phyloP scores from a whole-genome alignment of 2,797 vertebrate genomes.

The Paratrypauchen microcephalus region DNA sequence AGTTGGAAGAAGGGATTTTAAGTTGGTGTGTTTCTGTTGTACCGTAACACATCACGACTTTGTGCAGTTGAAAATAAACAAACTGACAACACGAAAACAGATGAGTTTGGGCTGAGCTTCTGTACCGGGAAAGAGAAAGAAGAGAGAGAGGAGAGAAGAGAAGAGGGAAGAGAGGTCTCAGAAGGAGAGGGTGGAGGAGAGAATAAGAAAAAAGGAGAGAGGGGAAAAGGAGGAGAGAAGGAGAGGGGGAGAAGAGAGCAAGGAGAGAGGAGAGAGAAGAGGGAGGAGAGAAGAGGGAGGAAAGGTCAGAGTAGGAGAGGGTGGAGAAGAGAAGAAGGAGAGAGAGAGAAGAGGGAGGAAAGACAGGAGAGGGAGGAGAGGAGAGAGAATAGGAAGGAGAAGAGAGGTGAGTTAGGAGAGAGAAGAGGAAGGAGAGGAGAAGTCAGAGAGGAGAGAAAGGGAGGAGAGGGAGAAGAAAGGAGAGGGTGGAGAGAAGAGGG shows the following conservation, averaged over 20 bases:
- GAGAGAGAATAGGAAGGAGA: no score
- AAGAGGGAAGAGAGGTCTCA: constrained; percentile 29
- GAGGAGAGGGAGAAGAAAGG: background rate
- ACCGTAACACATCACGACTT: constrained; percentile 14
- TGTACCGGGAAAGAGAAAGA: constrained; percentile 2
- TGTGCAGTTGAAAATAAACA: constrained; percentile 26
- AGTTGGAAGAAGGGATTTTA: no score
- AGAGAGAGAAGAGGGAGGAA: background rate
- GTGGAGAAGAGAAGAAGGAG: background rate
- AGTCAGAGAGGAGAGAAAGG: no score
- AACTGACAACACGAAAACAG: constrained; percentile 41
- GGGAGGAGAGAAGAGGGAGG: no score
- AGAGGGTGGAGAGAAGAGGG: background rate
- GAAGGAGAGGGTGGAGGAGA: background rate
- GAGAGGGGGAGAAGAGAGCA: background rate
- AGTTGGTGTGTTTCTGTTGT: background rate
- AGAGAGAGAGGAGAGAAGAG: constrained; percentile 33
- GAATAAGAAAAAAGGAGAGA: background rate
- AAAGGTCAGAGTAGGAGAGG: no score
- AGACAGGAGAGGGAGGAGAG: background rate
- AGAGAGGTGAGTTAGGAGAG: no score
- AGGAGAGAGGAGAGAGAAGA: no score
- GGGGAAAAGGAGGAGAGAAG: background rate
- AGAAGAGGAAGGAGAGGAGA: no score
- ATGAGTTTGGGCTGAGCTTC: background rate